phyloP scores from a whole-genome alignment of 2,797 vertebrate genomes.

The Chrysocyon brachyurus region DNA sequence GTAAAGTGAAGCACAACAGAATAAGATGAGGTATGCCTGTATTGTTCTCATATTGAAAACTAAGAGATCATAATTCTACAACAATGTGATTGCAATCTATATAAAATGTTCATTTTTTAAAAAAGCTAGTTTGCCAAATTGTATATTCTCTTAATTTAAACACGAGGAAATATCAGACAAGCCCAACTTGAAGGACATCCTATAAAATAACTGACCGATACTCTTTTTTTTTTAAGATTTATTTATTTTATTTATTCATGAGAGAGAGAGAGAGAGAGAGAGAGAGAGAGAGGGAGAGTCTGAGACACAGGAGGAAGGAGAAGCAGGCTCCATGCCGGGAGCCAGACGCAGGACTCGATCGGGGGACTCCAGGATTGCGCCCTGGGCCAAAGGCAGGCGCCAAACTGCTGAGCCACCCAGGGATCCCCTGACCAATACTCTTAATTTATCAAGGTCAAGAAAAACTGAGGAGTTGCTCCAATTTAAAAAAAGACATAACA shows the following conservation, averaged over 20 bases:
- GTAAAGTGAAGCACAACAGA: too few relatives aligned
- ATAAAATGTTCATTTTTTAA: conserved; percentile 14
- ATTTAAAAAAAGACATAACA: background rate
- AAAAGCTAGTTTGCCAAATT: conserved; percentile 31
- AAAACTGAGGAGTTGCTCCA: background rate
- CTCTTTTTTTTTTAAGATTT: background rate
- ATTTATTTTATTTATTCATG: too few relatives aligned
- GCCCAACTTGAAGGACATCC: background rate
- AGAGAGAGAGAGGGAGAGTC: too few relatives aligned
- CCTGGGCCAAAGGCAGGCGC: too few relatives aligned
- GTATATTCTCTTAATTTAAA: conserved; percentile 22
- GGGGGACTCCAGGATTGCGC: too few relatives aligned
- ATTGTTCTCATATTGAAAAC: background rate
- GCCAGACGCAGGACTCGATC: too few relatives aligned
- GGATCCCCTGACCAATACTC: background rate
- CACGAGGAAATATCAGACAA: background rate
- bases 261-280: too few relatives aligned
- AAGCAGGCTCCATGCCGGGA: too few relatives aligned
- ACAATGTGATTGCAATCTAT: background rate
- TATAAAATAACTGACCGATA: background rate
- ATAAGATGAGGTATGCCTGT: too few relatives aligned
- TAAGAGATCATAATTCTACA: background rate
- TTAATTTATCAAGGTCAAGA: background rate
- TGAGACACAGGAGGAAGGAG: too few relatives aligned
- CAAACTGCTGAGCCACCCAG: too few relatives aligned